Evolutionary conservation across 2,113 vertebrate genomes (phyloP).

Genomic region (Acrocephalus arundinaceus): DNA sequence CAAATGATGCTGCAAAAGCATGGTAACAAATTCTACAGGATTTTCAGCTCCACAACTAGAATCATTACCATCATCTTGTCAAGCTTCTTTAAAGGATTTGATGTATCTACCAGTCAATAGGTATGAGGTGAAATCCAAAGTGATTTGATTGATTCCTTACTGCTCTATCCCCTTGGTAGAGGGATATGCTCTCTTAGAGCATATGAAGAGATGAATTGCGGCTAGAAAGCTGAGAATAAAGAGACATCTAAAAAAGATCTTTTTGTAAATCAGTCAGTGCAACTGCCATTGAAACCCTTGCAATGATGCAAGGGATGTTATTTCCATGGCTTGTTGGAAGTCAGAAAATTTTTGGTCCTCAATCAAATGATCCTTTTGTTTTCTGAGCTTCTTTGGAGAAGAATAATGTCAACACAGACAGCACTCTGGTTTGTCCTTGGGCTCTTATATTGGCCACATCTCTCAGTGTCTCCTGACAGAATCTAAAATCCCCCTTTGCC

Average conservation of each 20-base stretch:
- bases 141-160: not conserved
- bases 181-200: not conserved
- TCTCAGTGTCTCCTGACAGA: not conserved
- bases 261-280: not conserved
- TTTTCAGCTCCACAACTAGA: not conserved
- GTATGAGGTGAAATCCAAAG: not conserved
- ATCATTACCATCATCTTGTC: rapidly evolving
- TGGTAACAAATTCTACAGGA: not conserved
- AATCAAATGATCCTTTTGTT: not conserved
- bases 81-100: not conserved
- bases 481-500: not conserved
- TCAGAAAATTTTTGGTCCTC: not conserved
- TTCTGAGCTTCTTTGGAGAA: not conserved
- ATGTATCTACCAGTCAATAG: not conserved
- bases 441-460: not conserved
- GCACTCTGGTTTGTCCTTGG: not conserved
- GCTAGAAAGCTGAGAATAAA: not conserved
- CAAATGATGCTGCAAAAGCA: not conserved
- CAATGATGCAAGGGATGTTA: not conserved
- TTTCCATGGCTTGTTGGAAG: not conserved
- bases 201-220: not conserved
- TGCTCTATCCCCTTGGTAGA: not conserved
- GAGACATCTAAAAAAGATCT: not conserved
- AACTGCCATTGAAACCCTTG: not conserved
- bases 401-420: not conserved